Percentiles rank a stretch among this genome's conserved stretches.
Evolutionary conservation across 2,113 vertebrate genomes (phyloP).

Genomic region (Eretmochelys imbricata): DNA sequence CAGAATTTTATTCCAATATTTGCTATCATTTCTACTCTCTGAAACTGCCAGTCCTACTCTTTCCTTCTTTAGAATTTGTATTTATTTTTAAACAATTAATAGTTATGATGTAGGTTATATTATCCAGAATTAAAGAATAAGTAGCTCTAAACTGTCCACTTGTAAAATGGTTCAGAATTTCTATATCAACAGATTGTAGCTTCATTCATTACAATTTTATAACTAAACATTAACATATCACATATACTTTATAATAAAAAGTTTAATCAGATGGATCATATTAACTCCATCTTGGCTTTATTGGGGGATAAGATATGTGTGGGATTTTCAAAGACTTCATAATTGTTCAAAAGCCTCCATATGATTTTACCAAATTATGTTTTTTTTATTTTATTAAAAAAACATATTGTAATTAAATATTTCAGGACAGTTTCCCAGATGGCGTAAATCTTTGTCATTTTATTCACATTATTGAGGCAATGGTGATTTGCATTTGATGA

Average conservation of each 20-base stretch:
- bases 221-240: background rate
- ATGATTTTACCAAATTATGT: background rate
- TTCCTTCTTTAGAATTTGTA: background rate
- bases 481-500: background rate
- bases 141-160: background rate
- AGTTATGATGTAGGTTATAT: background rate
- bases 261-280: background rate
- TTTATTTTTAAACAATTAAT: background rate
- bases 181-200: background rate
- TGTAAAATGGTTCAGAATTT: background rate
- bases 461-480: background rate
- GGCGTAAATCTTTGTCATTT: background rate
- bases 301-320: background rate
- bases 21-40: background rate
- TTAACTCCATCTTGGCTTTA: background rate
- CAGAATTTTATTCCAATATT: background rate
- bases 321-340: background rate
- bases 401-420: background rate
- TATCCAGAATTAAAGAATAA: background rate
- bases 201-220: background rate
- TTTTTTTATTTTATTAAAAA: background rate
- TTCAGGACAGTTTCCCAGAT: background rate
- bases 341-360: background rate
- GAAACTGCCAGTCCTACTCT: background rate
- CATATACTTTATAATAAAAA: background rate